Conservation (phyloP, 2,888 invertebrate genomes). For the Icerya purchasi region DNA sequence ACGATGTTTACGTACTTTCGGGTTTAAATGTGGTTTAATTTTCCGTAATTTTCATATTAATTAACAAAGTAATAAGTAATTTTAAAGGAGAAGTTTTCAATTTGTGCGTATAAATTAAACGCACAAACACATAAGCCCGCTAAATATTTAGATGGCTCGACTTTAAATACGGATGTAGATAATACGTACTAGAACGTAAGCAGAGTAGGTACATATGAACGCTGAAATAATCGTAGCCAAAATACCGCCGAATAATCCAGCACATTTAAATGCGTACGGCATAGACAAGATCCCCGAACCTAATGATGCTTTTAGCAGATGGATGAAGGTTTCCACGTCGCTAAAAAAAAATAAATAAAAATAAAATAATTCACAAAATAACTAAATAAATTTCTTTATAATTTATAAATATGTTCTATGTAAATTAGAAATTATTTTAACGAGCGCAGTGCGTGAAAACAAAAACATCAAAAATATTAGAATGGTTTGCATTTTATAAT, state of each 20-base stretch:
- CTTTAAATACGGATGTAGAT: not conserved
- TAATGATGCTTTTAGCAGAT: conserved; percentile 82
- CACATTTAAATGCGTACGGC: conserved; percentile 73
- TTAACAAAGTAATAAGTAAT: not conserved
- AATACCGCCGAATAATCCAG: conserved; percentile 67
- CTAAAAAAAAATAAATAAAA: conserved; percentile 34
- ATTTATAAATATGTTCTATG: no score
- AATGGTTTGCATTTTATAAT: no score
- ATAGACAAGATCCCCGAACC: conserved; percentile 91
- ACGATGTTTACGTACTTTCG: no score
- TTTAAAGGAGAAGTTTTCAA: no score
- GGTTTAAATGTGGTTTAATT: no score
- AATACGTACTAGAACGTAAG: conserved; percentile 59
- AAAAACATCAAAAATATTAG: no score
- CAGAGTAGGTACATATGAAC: conserved; percentile 79
- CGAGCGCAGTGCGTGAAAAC: no score
- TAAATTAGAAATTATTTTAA: no score
- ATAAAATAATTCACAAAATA: no score
- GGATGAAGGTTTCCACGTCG: conserved; percentile 73
- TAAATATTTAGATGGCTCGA: not conserved
- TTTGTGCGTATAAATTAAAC: no score
- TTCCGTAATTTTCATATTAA: not conserved
- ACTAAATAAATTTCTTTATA: no score
- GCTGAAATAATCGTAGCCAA: conserved; percentile 67
- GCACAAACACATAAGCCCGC: not conserved